Evolutionary conservation across 2,113 vertebrate species (phyloP).

Genomic region (Meles meles): DNA sequence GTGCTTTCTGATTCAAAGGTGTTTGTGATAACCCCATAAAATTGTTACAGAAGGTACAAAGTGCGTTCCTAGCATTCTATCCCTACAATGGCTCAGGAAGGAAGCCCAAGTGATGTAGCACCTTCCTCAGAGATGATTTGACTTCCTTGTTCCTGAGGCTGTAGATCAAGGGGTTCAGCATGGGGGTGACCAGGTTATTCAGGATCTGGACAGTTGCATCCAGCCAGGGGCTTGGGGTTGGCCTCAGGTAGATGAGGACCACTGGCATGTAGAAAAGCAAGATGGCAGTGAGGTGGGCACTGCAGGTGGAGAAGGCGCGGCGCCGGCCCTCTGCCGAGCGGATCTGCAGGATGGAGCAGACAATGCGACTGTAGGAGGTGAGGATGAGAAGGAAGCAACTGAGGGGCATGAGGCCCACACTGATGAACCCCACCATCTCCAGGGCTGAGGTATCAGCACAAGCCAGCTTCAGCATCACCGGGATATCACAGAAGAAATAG

Average conservation of each 20-base stretch:
- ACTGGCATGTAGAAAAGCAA: slow-evolving; percentile 72
- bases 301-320: slow-evolving; percentile 72
- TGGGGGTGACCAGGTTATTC: slow-evolving; percentile 68
- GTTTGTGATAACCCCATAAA: neutral
- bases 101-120: neutral
- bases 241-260: slow-evolving; percentile 70
- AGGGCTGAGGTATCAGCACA: slow-evolving; percentile 55
- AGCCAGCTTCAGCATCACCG: slow-evolving; percentile 64
- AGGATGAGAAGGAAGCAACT: slow-evolving; percentile 70
- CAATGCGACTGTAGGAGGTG: slow-evolving; percentile 67
- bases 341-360: slow-evolving; percentile 63
- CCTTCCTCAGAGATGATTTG: slow-evolving; percentile 54
- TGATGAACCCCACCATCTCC: slow-evolving; percentile 59
- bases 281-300: slow-evolving; percentile 71
- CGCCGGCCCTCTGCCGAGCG: slow-evolving; percentile 39
- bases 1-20: neutral
- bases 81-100: neutral
- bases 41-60: neutral
- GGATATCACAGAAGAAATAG: slow-evolving; percentile 72
- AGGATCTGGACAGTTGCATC: slow-evolving; percentile 64
- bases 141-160: slow-evolving; percentile 70
- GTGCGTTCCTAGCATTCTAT: neutral
- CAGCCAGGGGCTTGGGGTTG: slow-evolving; percentile 53
- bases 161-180: slow-evolving; percentile 72
- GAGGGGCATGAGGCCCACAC: slow-evolving; percentile 58